Conservation (phyloP, 1,140 invertebrate genomes). For the Drosophila triauraria region DNA sequence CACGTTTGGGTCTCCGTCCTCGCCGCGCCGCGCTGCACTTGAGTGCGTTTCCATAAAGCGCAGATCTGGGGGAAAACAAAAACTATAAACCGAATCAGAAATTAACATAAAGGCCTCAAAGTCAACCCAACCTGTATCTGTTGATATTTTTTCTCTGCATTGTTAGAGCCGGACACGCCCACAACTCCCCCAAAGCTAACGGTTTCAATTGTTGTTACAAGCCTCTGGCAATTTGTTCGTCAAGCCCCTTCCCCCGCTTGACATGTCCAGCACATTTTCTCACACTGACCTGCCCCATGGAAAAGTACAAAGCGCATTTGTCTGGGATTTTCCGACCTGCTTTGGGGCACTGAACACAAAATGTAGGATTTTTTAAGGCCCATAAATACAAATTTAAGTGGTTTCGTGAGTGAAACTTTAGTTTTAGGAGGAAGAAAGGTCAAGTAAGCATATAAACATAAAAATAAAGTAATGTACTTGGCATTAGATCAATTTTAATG, state of each 20-base stretch:
- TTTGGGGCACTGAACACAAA: slow-evolving; percentile 6
- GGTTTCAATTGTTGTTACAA: slow-evolving; percentile 48
- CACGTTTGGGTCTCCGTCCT: slow-evolving; percentile 54
- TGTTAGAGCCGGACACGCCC: slow-evolving; percentile 55
- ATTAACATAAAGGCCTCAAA: slow-evolving; percentile 75
- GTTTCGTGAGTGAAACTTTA: background rate
- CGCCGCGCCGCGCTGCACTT: slow-evolving; percentile 60
- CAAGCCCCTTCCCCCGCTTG: slow-evolving; percentile 15
- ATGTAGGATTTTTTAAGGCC: background rate
- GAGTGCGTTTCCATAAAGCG: slow-evolving; percentile 76
- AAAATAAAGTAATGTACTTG: background rate
- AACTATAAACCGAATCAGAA: slow-evolving; percentile 60
- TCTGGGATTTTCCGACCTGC: slow-evolving; percentile 22
- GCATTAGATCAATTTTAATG: background rate
- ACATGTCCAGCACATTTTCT: slow-evolving; percentile 54
- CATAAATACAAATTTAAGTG: background rate
- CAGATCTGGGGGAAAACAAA: slow-evolving; percentile 45
- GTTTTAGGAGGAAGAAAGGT: background rate
- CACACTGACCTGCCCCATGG: slow-evolving; percentile 71
- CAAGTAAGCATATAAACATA: background rate
- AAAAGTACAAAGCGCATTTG: slow-evolving; percentile 18
- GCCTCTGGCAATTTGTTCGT: slow-evolving; percentile 58
- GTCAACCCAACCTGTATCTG: slow-evolving; percentile 46
- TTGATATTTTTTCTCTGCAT: slow-evolving; percentile 31
- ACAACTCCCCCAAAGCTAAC: slow-evolving; percentile 25